A percentile compares a stretch with the other conserved stretches of the same genome.
Conservation (phyloP, 2,797 vertebrate genomes). For the Microctenopoma lineatum region DNA sequence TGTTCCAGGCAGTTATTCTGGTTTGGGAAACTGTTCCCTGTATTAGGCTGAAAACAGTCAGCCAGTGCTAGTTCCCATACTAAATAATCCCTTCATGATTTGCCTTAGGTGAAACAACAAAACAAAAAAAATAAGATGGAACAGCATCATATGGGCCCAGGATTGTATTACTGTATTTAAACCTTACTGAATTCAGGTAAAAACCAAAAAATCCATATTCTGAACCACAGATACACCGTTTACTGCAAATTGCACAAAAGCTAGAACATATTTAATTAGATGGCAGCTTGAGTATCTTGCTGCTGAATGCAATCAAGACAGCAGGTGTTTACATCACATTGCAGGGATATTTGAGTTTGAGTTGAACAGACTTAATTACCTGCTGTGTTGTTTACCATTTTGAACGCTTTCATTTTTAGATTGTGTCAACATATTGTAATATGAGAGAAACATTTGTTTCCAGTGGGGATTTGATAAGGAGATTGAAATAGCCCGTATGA, state of each 20-base stretch:
- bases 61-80: not conserved
- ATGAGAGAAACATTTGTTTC: constrained; percentile 11
- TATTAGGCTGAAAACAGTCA: not conserved
- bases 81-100: not conserved
- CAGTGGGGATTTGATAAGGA: not conserved
- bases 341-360: constrained; percentile 26
- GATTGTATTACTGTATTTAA: not conserved
- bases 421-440: too few species aligned
- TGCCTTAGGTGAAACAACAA: not conserved
- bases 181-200: not conserved
- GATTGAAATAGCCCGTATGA: not conserved
- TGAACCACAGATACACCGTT: constrained; percentile 2
- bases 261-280: constrained; percentile 24
- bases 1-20: not conserved
- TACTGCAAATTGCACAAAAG: constrained; percentile 4
- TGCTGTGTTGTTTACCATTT: constrained; percentile 39
- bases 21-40: not conserved
- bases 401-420: constrained; percentile 24
- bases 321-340: constrained; percentile 39
- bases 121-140: not conserved
- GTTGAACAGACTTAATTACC: constrained; percentile 29
- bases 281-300: not conserved
- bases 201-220: constrained; percentile 13
- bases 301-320: constrained; percentile 34
- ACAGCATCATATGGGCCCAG: not conserved